A percentile compares a stretch with the other conserved stretches of the same genome.
phyloP scores from a whole-genome alignment of 2,113 vertebrate genomes.

The Pteropus alecto region DNA sequence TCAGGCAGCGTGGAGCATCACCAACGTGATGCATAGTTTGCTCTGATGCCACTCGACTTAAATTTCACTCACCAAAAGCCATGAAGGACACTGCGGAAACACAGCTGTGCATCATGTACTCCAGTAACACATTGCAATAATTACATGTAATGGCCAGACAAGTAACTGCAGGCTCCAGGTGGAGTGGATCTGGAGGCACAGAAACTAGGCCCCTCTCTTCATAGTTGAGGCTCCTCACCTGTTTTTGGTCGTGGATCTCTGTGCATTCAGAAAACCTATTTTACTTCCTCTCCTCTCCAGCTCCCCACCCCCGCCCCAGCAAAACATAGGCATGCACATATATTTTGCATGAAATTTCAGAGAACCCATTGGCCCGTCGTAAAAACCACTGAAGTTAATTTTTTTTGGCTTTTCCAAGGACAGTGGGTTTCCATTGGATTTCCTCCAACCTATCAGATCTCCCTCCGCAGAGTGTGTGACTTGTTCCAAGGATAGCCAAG shows the following conservation, averaged over 20 bases:
- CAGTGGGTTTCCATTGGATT: not conserved
- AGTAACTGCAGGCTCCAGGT: not conserved
- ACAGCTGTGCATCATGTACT: not conserved
- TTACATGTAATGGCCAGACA: fast-evolving
- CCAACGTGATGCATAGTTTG: not conserved
- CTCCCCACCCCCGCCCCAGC: not conserved
- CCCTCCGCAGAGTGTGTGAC: not conserved
- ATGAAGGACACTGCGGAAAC: not conserved
- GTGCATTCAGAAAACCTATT: not conserved
- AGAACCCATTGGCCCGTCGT: not conserved
- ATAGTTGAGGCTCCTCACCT: not conserved
- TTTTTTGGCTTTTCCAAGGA: not conserved
- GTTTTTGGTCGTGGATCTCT: not conserved
- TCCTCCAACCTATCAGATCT: not conserved
- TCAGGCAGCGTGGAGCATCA: not conserved
- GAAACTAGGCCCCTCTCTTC: not conserved
- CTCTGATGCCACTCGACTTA: too few relatives aligned
- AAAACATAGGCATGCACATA: not conserved
- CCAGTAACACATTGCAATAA: fast-evolving
- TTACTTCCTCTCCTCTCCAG: not conserved
- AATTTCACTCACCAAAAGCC: not conserved
- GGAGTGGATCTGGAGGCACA: not conserved
- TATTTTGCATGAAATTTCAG: not conserved
- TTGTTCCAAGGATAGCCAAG: not conserved
- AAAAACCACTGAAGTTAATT: not conserved